Evolutionary conservation across 2,797 vertebrate genomes (phyloP).

Genomic region (Cynodonichthys magdalenae): DNA sequence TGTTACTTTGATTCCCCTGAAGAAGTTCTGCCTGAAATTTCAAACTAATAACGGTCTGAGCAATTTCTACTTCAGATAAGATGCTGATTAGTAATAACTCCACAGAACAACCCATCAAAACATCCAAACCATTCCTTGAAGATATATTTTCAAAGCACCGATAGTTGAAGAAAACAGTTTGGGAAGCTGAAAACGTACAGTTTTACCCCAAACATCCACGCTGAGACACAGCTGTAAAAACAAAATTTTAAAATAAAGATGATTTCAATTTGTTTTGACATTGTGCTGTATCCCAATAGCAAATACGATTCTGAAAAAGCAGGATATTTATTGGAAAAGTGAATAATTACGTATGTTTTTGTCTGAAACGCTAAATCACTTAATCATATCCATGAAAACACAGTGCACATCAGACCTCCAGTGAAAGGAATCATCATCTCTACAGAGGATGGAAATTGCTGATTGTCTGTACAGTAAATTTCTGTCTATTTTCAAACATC

Average conservation of each 20-base stretch:
- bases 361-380: background rate
- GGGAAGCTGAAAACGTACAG: background rate
- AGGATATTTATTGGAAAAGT: conserved; percentile 14
- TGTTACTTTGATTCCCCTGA: no score
- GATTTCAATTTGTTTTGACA: conserved; percentile 12
- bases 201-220: conserved; percentile 2
- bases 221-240: conserved; percentile 17
- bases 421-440: conserved; percentile 16
- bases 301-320: conserved; percentile 5
- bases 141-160: background rate
- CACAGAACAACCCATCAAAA: no score
- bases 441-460: conserved; percentile 10
- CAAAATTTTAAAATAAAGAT: conserved; percentile 3
- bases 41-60: no score
- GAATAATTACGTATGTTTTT: conserved; percentile 2
- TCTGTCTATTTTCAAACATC: conserved; percentile 47
- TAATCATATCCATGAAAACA: conserved; percentile 16
- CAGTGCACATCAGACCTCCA: conserved; percentile 6
- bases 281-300: conserved; percentile 11
- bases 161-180: conserved; percentile 1
- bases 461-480: conserved; percentile 29
- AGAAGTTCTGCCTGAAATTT: no score
- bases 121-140: no score
- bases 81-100: no score
- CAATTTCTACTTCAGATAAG: no score